Base-by-base conservation (phyloP, 2,797 vertebrate species). In the Hippopotamyrus pictus region DNA sequence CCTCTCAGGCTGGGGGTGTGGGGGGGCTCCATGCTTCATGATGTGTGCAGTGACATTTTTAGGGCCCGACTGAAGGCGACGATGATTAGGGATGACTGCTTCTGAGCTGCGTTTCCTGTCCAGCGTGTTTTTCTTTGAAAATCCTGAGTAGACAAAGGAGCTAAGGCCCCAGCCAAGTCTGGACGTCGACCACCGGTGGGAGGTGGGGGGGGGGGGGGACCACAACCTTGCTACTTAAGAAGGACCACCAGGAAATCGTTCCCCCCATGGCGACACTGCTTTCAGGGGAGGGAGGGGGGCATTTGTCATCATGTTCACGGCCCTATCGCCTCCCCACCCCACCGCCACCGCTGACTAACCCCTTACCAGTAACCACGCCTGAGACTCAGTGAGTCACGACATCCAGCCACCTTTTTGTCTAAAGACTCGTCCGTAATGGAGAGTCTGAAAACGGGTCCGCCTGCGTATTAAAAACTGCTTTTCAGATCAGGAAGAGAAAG, bases 41-140 rank as follows among this genome's bases (percentile, higher is more conserved):
- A 93, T 93, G 93, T 53, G 92, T 91, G 91, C 92, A 90, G 93
- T 91, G 93, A 92, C 92, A 94, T 94, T 93, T 95, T 94, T 95
- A 95, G 94, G 93, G 91, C 48, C 1, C 79, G 92, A 94, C 91
- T 65, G 92, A 92, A 90, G 92, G 90, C 91, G 92, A 91, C 51
- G 91, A 92, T 91, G 93, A 92, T 93, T 92, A 92, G 92, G 92
- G 94, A 93, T 93, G 94, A 94, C 93, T 92, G 89, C 94, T 94
- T 93, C 93, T 93, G 93, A 93, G 94, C 91, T 93, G 93, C 92
- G 93, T 91, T 95, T 95, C 94, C 94, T 94, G 90, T 93, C 88
- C 2, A 25, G 88, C 86, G 82, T 92, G 92, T 94, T 95, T 94
- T 93, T 91, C 94, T 93, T 90, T 91, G 90, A 90, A 62, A 90